A percentile compares a stretch with the other conserved stretches of the same genome.
These are phyloP conservation scores for Osmoderma eremita DNA, from an alignment of 2,888 invertebrate species.

Conservation along the genomic window DNA sequence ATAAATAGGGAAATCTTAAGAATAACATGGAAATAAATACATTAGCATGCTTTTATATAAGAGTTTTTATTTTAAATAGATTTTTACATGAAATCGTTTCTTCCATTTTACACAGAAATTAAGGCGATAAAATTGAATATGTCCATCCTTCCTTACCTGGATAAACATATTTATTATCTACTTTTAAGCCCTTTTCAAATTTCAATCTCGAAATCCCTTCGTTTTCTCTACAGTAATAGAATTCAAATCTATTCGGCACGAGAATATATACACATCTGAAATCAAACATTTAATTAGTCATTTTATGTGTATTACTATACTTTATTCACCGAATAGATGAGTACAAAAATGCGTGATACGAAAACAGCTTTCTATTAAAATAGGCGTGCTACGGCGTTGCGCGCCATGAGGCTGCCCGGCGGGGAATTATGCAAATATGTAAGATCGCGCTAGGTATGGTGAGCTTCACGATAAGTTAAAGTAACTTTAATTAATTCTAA, in stretches of 20 bases:
- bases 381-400: too few species aligned
- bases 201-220: slow-evolving; percentile 16
- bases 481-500: too few species aligned
- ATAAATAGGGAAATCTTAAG: slow-evolving; percentile 72
- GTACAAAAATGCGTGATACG: too few species aligned
- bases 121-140: slow-evolving; percentile 30
- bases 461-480: too few species aligned
- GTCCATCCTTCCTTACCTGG: slow-evolving; percentile 30
- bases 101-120: neutral
- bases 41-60: neutral
- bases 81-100: neutral
- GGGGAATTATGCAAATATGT: too few species aligned
- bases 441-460: too few species aligned
- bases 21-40: slow-evolving; percentile 58
- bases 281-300: neutral
- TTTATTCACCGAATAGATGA: too few species aligned
- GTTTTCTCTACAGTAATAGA: slow-evolving; percentile 18
- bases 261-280: slow-evolving; percentile 26
- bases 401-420: too few species aligned
- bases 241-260: slow-evolving; percentile 27
- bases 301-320: too few species aligned
- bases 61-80: neutral
- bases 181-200: slow-evolving; percentile 5
- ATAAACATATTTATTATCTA: slow-evolving; percentile 20
- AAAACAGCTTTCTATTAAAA: too few species aligned